These are phyloP conservation scores for Promerops cafer DNA, from an alignment of 2,113 vertebrate species.

Conservation along the genomic window DNA sequence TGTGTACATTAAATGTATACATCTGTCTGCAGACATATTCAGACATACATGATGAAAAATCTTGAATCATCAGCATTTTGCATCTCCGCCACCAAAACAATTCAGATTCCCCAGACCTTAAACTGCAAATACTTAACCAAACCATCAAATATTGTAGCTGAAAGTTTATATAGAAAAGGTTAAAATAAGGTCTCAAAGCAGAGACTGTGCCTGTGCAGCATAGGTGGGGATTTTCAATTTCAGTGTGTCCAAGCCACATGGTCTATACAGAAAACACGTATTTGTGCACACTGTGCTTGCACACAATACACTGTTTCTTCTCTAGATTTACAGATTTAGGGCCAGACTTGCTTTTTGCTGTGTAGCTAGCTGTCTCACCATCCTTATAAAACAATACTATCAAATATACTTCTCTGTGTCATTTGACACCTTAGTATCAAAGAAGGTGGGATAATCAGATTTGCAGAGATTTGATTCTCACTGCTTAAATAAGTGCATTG, in stretches of 20 bases:
- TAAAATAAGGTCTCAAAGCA: background rate
- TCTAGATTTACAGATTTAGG: background rate
- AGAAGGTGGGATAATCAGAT: constrained; percentile 1
- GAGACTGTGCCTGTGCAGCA: background rate
- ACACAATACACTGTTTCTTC: background rate
- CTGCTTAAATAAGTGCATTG: background rate
- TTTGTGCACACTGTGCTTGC: background rate
- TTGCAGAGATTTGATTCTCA: constrained; percentile 5
- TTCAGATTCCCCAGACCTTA: background rate
- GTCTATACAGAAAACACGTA: background rate
- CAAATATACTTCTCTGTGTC: background rate
- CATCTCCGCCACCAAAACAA: background rate
- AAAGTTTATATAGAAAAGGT: background rate
- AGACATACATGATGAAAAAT: background rate
- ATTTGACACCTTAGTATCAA: background rate
- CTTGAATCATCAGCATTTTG: background rate
- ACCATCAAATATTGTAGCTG: background rate
- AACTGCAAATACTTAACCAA: background rate
- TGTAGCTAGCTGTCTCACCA: background rate
- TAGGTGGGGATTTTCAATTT: background rate
- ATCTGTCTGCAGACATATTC: background rate
- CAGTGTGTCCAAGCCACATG: background rate
- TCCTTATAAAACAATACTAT: background rate
- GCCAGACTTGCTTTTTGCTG: background rate
- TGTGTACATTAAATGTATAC: background rate